Evolutionary conservation across 2,888 invertebrate species (phyloP).

Genomic region (Melanostoma scalare): DNA sequence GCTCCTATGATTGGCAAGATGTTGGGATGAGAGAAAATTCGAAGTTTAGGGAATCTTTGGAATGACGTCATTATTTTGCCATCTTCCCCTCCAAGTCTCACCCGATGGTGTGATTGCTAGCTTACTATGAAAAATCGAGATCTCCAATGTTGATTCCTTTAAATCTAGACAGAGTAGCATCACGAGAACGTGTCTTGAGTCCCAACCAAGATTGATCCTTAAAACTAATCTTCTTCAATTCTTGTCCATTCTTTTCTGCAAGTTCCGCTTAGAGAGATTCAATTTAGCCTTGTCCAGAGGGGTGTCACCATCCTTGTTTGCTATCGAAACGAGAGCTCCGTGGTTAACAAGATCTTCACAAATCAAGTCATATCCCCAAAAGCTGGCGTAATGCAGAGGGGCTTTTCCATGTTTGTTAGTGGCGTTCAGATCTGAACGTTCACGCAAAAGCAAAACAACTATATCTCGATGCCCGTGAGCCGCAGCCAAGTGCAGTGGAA

Average conservation of each 20-base stretch:
- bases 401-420: constrained; percentile 99
- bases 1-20: constrained; percentile 97
- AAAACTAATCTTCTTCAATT: constrained; percentile 96
- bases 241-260: constrained; percentile 95
- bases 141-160: constrained; percentile 98
- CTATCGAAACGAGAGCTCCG: constrained; percentile 94
- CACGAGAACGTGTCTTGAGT: constrained; percentile 95
- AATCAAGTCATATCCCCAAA: constrained; percentile 97
- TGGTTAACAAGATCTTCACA: constrained; percentile 96
- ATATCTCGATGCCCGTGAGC: constrained; percentile 98
- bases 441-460: constrained; percentile 86
- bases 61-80: constrained; percentile 99
- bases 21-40: constrained; percentile 99
- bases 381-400: constrained; percentile 98
- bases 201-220: constrained; percentile 99
- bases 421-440: constrained; percentile 95
- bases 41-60: constrained; percentile 97
- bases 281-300: constrained; percentile 96
- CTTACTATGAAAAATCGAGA: constrained; percentile 91
- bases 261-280: constrained; percentile 91
- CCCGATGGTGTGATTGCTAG: constrained; percentile 92
- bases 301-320: constrained; percentile 98
- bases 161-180: constrained; percentile 97
- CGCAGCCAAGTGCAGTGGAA: constrained; percentile 97
- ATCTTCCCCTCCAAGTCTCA: constrained; percentile 95